Conservation (phyloP, 2,888 invertebrate species). For the Tethea ocularis region DNA sequence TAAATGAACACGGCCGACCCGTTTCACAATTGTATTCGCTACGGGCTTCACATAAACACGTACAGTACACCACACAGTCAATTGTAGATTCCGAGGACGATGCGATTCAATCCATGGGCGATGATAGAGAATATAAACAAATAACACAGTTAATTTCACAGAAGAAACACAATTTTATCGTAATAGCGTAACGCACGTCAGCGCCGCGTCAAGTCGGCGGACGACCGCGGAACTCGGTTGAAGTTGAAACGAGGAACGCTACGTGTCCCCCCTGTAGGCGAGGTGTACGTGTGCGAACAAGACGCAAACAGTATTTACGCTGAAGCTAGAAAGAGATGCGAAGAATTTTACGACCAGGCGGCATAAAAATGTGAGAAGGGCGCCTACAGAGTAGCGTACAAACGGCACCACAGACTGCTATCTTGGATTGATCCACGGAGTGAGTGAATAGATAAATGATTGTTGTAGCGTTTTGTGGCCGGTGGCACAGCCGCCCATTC, state of each 20-base stretch:
- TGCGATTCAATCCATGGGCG: constrained; percentile 65
- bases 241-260: constrained; percentile 58
- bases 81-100: constrained; percentile 57
- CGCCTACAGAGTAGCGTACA: constrained; percentile 54
- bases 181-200: constrained; percentile 75
- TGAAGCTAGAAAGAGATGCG: constrained; percentile 41
- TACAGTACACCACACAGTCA: constrained; percentile 66
- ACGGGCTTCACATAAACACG: constrained; percentile 60
- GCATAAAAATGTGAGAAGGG: constrained; percentile 69
- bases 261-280: constrained; percentile 66
- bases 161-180: constrained; percentile 64
- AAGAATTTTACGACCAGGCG: constrained; percentile 56
- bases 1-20: constrained; percentile 71
- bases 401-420: constrained; percentile 50
- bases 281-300: constrained; percentile 56
- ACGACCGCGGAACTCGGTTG: constrained; percentile 72
- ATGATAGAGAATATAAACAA: constrained; percentile 73
- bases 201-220: constrained; percentile 80
- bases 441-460: constrained; percentile 64
- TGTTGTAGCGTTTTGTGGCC: constrained; percentile 53
- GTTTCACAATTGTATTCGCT: constrained; percentile 66
- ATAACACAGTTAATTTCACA: constrained; percentile 75
- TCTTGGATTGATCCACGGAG: constrained; percentile 65
- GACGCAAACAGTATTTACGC: constrained; percentile 32
- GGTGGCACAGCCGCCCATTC: constrained; percentile 61